Evolutionary conservation across 2,797 vertebrate genomes (phyloP), one percentile per base, ranked within the genome.

Genomic region (Danio aesculapii): DNA sequence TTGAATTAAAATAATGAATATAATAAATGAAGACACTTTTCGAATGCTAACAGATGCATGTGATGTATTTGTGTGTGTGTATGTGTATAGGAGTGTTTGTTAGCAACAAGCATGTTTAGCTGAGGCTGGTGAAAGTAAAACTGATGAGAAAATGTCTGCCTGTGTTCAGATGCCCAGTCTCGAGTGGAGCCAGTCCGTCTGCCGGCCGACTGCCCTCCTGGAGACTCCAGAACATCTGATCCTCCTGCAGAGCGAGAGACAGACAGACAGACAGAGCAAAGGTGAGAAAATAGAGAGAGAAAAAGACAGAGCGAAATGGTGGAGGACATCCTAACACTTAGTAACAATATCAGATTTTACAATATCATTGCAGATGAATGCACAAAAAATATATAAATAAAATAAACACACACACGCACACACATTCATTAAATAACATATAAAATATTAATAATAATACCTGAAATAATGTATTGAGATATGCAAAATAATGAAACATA

Each of bases 111-210:
- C 67, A 59, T n/a, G 80, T 47, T 85, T 82, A 30, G 68, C 86
- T 90, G 88, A 86, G 86, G 88, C 68, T 84, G 72, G 86, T 83
- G 75, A 85, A 53, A 84, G 88, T 88, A 84, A 88, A 87, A 85
- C 88, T 66, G 39, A 2, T 88, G 83, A 88, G 87, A 88, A 84
- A 87, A 90, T 81, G 79, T 73, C 88, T 92, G 90, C 85, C 88
- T 88, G 88, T 87, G 88, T 89, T 88, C 89, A 86, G 90, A 83
- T 85, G 87, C 87, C 83, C 46, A 16, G 88, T 84, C 85, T 87
- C 0, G 79, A 83, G 84, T 13, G 92, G 92, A 93, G 93, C 93
- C 93, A 92, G 93, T 79, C 89, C 75, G 93, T 93, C 94, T 94
- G 92, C 88, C 85, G 46, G 86, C 89, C 88, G 64, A 82, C 61